phyloP scores from a whole-genome alignment of 2,888 invertebrate species.

The Pachliopta kotzebuea region DNA sequence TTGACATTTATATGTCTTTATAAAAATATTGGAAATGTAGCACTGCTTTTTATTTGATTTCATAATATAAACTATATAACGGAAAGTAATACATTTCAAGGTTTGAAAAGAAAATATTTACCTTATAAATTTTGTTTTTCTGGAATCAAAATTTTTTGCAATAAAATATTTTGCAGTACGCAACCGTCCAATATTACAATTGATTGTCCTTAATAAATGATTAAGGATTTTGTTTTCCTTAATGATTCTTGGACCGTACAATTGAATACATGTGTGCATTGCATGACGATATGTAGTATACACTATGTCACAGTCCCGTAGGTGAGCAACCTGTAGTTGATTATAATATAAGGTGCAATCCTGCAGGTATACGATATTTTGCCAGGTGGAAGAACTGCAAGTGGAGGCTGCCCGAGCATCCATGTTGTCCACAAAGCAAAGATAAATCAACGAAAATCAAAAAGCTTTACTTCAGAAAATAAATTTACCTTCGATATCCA shows the following conservation, averaged over 20 bases:
- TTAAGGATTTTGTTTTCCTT: neutral
- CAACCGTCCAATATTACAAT: neutral
- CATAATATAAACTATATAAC: neutral
- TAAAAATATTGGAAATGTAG: conserved; percentile 19
- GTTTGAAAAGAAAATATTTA: conserved; percentile 6
- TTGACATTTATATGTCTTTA: conserved; percentile 1
- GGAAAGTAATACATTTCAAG: conserved; percentile 12
- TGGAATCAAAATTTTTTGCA: neutral
- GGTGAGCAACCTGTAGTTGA: conserved; percentile 74
- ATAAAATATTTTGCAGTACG: neutral
- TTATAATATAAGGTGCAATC: conserved; percentile 80
- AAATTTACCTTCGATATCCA: conserved; percentile 70
- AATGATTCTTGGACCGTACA: neutral
- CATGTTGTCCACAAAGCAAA: conserved; percentile 83
- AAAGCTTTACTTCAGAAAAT: conserved; percentile 77
- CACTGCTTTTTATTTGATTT: conserved; percentile 14
- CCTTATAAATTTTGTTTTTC: neutral
- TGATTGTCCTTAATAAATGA: neutral
- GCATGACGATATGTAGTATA: conserved; percentile 52
- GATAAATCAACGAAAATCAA: conserved; percentile 75
- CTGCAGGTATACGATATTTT: conserved; percentile 90
- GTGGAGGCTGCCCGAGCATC: conserved; percentile 86
- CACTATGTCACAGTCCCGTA: conserved; percentile 54
- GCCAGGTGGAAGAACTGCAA: conserved; percentile 92
- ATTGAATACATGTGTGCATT: conserved; percentile 40